phyloP scores from a whole-genome alignment of 1,140 invertebrate genomes.

The Calephelis nemesis region DNA sequence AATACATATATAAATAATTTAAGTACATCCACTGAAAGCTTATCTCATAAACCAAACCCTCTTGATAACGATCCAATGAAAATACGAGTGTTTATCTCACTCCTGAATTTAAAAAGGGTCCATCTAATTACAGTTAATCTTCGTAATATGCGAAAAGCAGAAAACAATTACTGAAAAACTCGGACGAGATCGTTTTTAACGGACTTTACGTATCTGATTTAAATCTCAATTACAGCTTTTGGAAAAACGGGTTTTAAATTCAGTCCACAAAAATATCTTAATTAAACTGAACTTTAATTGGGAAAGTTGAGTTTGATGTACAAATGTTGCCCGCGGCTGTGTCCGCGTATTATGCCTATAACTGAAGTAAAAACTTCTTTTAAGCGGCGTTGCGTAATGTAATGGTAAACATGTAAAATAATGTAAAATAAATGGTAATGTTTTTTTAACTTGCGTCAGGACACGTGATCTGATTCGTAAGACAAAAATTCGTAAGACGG shows the following conservation, averaged over 20 bases:
- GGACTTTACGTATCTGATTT: constrained; percentile 24
- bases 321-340: too few relatives aligned
- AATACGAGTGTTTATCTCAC: constrained; percentile 42
- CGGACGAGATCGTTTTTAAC: constrained; percentile 19
- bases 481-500: too few relatives aligned
- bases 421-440: too few relatives aligned
- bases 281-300: constrained; percentile 13
- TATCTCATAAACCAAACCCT: constrained; percentile 19
- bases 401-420: too few relatives aligned
- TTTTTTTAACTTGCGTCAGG: too few relatives aligned
- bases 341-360: too few relatives aligned
- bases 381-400: too few relatives aligned
- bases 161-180: constrained; percentile 42
- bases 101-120: constrained; percentile 44
- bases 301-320: background rate
- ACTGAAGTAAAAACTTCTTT: too few relatives aligned
- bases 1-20: too few relatives aligned
- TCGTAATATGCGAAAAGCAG: constrained; percentile 40
- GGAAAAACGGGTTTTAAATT: constrained; percentile 2
- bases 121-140: constrained; percentile 44
- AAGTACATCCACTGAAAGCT: constrained; percentile 16
- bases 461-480: too few relatives aligned
- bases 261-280: constrained; percentile 2
- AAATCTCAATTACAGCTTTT: constrained; percentile 13
- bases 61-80: constrained; percentile 45